These are phyloP conservation scores for Nudaria mundana DNA, from an alignment of 2,888 invertebrate genomes.

Conservation along the genomic window DNA sequence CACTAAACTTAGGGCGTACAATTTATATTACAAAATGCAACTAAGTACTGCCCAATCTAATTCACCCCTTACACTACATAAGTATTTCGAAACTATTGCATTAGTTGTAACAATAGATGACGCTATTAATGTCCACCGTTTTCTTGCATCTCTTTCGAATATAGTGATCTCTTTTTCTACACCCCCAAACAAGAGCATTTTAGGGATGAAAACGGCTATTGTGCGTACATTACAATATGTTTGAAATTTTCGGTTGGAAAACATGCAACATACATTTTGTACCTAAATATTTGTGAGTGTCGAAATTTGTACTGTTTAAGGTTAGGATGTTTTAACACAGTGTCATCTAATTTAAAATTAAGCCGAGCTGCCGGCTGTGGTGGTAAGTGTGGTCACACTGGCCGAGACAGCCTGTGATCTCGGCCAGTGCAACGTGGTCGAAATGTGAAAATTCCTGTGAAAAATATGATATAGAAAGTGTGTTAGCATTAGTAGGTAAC, in stretches of 20 bases:
- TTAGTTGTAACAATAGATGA: constrained; percentile 40
- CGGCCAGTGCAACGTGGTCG: no score
- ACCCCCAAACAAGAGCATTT: constrained; percentile 44
- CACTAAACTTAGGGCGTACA: no score
- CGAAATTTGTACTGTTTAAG: neutral
- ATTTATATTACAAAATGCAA: neutral
- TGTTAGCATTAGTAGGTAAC: no score
- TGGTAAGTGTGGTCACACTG: no score
- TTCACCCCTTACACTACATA: constrained; percentile 17
- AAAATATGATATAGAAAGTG: no score
- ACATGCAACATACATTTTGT: constrained; percentile 24
- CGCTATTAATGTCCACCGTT: constrained; percentile 66
- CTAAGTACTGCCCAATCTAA: neutral
- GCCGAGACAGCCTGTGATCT: no score
- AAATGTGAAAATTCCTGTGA: no score
- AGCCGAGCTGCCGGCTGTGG: no score
- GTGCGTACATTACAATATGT: constrained; percentile 31
- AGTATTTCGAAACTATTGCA: constrained; percentile 22
- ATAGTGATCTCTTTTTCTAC: constrained; percentile 34
- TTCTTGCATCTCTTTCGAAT: constrained; percentile 39
- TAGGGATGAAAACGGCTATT: constrained; percentile 43
- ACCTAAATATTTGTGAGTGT: constrained; percentile 16
- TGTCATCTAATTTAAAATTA: no score
- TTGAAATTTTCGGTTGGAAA: constrained; percentile 33
- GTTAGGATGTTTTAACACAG: neutral